Base-by-base conservation (phyloP, 2,888 invertebrate genomes). In the Athripsodes cinereus region DNA sequence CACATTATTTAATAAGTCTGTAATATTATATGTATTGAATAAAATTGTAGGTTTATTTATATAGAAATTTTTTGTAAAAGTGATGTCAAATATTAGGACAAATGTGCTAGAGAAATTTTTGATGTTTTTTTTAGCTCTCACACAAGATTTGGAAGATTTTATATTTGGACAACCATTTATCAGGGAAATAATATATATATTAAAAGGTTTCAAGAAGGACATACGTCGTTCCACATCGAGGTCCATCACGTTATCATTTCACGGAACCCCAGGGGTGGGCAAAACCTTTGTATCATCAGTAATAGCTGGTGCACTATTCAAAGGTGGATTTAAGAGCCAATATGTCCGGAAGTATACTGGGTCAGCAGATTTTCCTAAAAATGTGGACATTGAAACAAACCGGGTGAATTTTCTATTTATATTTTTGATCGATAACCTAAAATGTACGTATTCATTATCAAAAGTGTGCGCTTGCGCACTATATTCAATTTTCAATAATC, bases 251-350 rank as follows among this genome's bases (percentile, higher is more conserved):
- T 79, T 99, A 67, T 95, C 96, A 68, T 90, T 99, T 67, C 97
- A 98, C 74, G 98, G 98, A 0, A 87, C 88, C 77, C 89, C 96
- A 0, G 98, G 98, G 13, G 87, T 87, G 34, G 97, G 97, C 0
- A 98, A 98, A 72, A 96, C 92, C 70, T 93, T 85, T 78, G 88
- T 93, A 13, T 76, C 88, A 1, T 81, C 82, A 59, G 84, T 92
- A 72, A 86, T 96, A 62, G 86, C 86, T 0, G 80, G 87, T 54
- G 80, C 82, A 62, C 69, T 92, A 16, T 94, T 82, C 68, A 73
- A 84, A 22, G 93, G 94, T 1, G 93, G 94, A 1, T 73, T 81
- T 67, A 69, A 86, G 62, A 96, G 95, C 70, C 74, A 81, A 64
- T 92, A 80, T 81, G 92, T 92, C 2, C 88, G 92, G 69, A 79